Base-by-base conservation (phyloP, 2,888 invertebrate genomes). In the Oscheius sp. region DNA sequence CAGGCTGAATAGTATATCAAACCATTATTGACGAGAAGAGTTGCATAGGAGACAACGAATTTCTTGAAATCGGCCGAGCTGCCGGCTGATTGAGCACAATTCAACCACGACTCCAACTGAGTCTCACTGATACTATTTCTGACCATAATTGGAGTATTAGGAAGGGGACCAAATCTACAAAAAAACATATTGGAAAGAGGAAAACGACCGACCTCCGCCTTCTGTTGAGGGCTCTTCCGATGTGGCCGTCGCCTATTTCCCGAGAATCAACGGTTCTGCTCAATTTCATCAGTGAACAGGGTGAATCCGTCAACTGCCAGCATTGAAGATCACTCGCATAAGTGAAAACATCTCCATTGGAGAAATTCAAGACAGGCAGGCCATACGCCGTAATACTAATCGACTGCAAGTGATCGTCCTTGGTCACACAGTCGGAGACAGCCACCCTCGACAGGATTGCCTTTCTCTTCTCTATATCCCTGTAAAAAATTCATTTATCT, bases 321-420 rank as follows among this genome's bases (percentile, higher is more conserved):
- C 71, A 46, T 41, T 64, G 64, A 1, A 74, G 45, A 18, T 63
- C 56, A 7, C 56, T 46, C 16, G 74, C 71, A 58, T 70, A 81
- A 0, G 78, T 78, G 73, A 76, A 78, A n/a, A 79, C 63, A 45
- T 74, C 73, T 41, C 80, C 80, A 45, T 74, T 78, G 9, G 78
- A 75, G 43, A 81, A 75, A 12, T 73, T 64, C 7, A 81, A 71
- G 18, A 81, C 29, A 1, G 80, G 80, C 16, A 81, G 75, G 21
- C 76, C 80, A 1, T 29, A 41, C 7, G 76, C 69, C 27, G 75
- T 58, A 13, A 74, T 55, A 18, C 53, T 23, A 12, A 74, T 64
- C 12, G 64, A 64, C 35, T 46, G 49, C 16, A 74, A 64, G 29
- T 64, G 43, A 27, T 72, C 74, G 25, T 74, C 74, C 43, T 72